Evolutionary conservation across 1,140 invertebrate species (phyloP), one percentile per base, ranked within the genome.

Genomic region (Adelges cooleyi): DNA sequence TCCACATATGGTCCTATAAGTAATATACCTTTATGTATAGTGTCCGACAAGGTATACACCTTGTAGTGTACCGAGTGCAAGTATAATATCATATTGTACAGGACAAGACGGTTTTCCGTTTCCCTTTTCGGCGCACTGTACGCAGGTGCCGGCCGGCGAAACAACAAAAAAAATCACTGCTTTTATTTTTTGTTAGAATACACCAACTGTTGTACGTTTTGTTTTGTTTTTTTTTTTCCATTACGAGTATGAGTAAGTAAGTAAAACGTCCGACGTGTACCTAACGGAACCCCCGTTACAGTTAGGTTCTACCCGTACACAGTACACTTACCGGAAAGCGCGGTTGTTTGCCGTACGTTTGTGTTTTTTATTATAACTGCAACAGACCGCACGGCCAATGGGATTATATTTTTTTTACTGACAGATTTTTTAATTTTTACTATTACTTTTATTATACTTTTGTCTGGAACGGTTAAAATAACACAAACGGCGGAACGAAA

Each of bases 201-300:
- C 10, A 29, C 36, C 13, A 6, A 13, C 36, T 13, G 36, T 13
- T 33, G 38, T 25, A 42, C 13, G 25, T 15, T n/a, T n/a, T n/a
- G n/a, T n/a, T n/a, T n/a, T n/a, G n/a, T n/a, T n/a, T n/a, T n/a
- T n/a, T n/a, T n/a, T n/a, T n/a, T n/a, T n/a, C n/a, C n/a, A n/a
- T n/a, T n/a, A 36, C 1, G 8, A 15, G 17, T 15, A 54, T n/a
- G 25, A 40, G 42, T 1, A n/a, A 22, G 10, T 3, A 38, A 40
- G 40, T 40, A 54, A 25, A n/a, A 54, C 17, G n/a, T 18, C 17
- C 17, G 6, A 23, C 20, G 15, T 20, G 22, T 22, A 33, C 56
- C 56, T 62, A 62, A 62, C 56, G 56, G 56, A 62, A 62, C 40
- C 42, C 20, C 13, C 38, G 18, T 0, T 25, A 62, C 56, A 46